Base-by-base conservation (phyloP, 2,888 invertebrate genomes). In the Cheilosia scutellata region DNA sequence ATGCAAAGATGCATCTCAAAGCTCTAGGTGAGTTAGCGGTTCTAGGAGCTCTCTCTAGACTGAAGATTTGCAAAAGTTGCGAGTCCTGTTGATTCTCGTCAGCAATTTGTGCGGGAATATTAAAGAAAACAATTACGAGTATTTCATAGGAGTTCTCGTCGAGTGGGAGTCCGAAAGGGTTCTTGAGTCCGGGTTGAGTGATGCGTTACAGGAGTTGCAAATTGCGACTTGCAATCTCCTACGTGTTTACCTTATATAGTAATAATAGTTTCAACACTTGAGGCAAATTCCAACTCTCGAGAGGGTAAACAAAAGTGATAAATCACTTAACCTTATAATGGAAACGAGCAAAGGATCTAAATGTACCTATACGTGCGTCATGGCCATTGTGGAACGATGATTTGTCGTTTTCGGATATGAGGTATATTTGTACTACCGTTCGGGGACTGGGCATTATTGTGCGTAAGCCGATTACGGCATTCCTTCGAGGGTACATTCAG, bases 251-350 rank as follows among this genome's bases (percentile, higher is more conserved):
- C 55, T 42, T 9, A 13, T 29, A 47, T 29, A 47, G 66, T 16
- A 42, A 65, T 65, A 72, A 60, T 58, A 49, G 49, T 40, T 70
- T 51, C 29, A 51, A 5, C 42, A 63, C 57, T 62, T 25, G 60
- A 20, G 57, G 40, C n/a, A 53, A 82, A 66, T 74, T 68, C 74
- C 74, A 72, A 37, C 42, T 60, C 49, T 47, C 40, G 29, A 77
- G 82, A 77, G 77, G 77, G 83, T 83, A 74, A 83, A 74, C 74
- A 83, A 78, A 78, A 49, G 79, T 83, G 72, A 83, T 78, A 83
- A 83, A 83, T 83, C 83, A 83, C 83, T 83, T 78, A 83, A 68
- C 78, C 68, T 72, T 68, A 63, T 58, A 83, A 72, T 63, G 44
- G 49, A 74, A 58, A 44, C 55, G 55, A 44, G 20, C 42, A 13